phyloP scores from a whole-genome alignment of 2,797 vertebrate genomes.

The Euphonia xanthogaster region DNA sequence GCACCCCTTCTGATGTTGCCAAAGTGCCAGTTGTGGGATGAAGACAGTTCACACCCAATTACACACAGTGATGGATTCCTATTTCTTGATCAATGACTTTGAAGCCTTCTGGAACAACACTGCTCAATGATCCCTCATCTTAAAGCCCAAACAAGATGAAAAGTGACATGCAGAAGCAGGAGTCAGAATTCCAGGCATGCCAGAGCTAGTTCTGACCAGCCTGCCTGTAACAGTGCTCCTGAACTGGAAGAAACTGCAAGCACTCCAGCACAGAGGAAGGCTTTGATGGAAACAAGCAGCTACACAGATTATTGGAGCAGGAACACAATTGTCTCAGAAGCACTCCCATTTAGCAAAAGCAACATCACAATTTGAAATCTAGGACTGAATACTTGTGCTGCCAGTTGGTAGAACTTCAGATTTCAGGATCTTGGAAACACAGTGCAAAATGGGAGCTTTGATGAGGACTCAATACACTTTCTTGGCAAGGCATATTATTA shows the following conservation, averaged over 20 bases:
- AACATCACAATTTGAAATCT: background rate
- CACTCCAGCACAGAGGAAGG: background rate
- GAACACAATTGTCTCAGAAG: background rate
- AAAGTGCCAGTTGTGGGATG: background rate
- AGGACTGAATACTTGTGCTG: background rate
- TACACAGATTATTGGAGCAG: background rate
- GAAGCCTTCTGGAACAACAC: background rate
- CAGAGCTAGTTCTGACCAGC: background rate
- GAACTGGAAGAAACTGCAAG: background rate
- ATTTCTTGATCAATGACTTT: constrained; percentile 1
- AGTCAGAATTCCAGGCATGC: background rate
- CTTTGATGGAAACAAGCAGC: background rate
- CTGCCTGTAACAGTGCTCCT: background rate
- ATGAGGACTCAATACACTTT: background rate
- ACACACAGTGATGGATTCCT: background rate
- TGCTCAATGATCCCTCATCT: background rate
- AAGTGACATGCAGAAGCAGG: background rate
- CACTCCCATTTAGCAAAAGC: background rate
- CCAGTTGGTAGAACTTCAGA: background rate
- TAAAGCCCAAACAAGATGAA: background rate
- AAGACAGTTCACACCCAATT: constrained; percentile 12
- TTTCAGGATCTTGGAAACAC: background rate
- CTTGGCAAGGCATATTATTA: background rate
- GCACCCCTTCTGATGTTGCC: background rate
- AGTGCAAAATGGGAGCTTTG: background rate